Base-by-base conservation (phyloP, 2,113 vertebrate genomes). In the Sinocyclocheilus grahami region DNA sequence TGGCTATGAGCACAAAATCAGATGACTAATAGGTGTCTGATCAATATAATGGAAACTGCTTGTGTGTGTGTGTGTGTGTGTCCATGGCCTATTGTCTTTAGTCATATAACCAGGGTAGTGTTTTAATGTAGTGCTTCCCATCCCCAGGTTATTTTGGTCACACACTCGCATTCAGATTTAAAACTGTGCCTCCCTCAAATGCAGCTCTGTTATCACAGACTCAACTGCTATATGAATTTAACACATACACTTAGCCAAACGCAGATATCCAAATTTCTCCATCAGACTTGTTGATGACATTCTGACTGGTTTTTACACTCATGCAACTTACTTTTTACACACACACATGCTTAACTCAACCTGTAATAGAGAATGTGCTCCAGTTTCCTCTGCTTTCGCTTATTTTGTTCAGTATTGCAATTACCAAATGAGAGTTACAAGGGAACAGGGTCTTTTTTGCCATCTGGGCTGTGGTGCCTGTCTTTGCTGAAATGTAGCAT, bases 371-470 rank as follows among this genome's bases (percentile, higher is more conserved):
- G 81, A 76, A 74, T 76, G 78, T 79, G 60, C 30, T 71, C 69
- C 27, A 39, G 58, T 62, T 24, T 46, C n/a, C 10, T 24, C n/a
- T 39, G 63, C 53, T 39, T 74, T 53, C 30, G 12, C 24, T 42
- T 37, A 16, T 74, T 65, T 51, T 67, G 27, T 62, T 60, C 39
- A 53, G 30, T 42, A 75, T 72, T 60, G 71, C 13, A 39, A 30
- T 86, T 71, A 42, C 12, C 42, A 85, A 37, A 11, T 37, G 18
- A 10, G 20, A 71, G 42, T 82, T 81, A 16, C 48, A 84, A 86
- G 53, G 8, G n/a, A 84, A 83, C 83, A 83, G n/a, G 82, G 84
- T 87, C 18, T 79, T 88, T 90, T 65, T 62, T n/a, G 9, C 42
- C 14, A 42, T 33, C 22, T 51, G 33, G 58, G 65, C 65, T 48